Percentiles rank a stretch among this genome's conserved stretches.
Evolutionary conservation across 2,113 vertebrate species (phyloP).

Genomic region (Ahaetulla prasina): DNA sequence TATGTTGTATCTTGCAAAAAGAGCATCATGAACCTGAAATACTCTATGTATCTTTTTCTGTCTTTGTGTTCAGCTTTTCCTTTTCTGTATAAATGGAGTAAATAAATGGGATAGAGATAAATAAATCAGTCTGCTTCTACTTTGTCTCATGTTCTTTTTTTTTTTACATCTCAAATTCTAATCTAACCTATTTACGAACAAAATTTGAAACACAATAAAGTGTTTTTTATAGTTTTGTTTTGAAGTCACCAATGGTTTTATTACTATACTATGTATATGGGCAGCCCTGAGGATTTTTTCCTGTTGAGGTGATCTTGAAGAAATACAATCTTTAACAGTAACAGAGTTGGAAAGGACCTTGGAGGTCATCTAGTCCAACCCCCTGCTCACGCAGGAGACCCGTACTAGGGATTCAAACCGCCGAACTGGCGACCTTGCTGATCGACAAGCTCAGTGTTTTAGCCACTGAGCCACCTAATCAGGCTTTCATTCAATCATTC

Average conservation of each 20-base stretch:
- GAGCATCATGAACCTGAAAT: not conserved
- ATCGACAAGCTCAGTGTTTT: too few species aligned
- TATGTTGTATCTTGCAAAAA: not conserved
- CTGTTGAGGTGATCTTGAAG: not conserved
- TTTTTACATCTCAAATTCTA: not conserved
- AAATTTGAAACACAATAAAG: not conserved
- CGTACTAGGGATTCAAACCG: too few species aligned
- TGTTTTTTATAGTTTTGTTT: not conserved
- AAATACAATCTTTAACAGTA: too few species aligned
- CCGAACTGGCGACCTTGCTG: too few species aligned
- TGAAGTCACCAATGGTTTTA: not conserved
- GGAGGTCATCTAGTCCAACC: too few species aligned
- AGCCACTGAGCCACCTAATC: too few species aligned
- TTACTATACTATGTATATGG: not conserved
- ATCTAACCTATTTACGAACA: not conserved
- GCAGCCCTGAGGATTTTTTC: not conserved
- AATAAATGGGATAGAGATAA: not conserved
- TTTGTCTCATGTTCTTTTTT: not conserved
- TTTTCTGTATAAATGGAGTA: not conserved
- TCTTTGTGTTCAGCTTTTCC: not conserved
- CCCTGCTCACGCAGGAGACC: too few species aligned
- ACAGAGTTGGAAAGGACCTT: too few species aligned
- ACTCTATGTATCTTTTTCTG: not conserved
- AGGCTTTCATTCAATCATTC: too few species aligned
- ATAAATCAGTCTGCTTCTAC: not conserved